Evolutionary conservation across 1,140 invertebrate genomes (phyloP), one percentile per base, ranked within the genome.

Genomic region (Drosophila nikananu): DNA sequence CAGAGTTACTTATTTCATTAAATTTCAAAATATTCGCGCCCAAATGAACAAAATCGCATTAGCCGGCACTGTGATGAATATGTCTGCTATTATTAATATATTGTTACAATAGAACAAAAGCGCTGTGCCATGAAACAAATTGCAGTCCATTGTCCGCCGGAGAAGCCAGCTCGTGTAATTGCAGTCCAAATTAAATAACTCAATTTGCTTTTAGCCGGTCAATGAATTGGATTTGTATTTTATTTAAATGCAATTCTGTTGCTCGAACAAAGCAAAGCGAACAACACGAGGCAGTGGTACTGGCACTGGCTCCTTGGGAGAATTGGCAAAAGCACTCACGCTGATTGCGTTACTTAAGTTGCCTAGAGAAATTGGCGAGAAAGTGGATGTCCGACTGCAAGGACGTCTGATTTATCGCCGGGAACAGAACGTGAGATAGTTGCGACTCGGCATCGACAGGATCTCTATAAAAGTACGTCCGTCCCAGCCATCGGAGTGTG

Each of bases 321-420:
- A 73, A 82, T 82, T 73, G 75, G 70, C 48, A 83, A 83, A 83
- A 83, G 81, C 81, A 83, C 81, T 83, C 70, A 59, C 71, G 41
- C 64, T 83, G 81, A 83, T 83, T 83, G 80, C 70, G 75, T 79
- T 79, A 83, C 80, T 83, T 83, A 83, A 78, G 74, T 77, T 77
- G 74, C 49, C 75, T 52, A 57, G 74, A 61, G 70, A 63, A 62
- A 57, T 57, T 13, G 63, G 51, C 59, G 49, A 62, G 41, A 19
- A 21, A 52, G 48, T 32, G 44, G 25, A 48, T 41, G 68, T 70
- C 49, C 30, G 42, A 61, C 64, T 77, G 75, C 75, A 77, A 77
- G 75, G 64, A 49, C 76, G 52, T 48, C 80, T 81, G 80, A 81
- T 81, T 81, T 81, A 81, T 81, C 57, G 65, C 68, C 73, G 49